Evolutionary conservation across 2,797 vertebrate species (phyloP).

Genomic region (Distichodus sexfasciatus): DNA sequence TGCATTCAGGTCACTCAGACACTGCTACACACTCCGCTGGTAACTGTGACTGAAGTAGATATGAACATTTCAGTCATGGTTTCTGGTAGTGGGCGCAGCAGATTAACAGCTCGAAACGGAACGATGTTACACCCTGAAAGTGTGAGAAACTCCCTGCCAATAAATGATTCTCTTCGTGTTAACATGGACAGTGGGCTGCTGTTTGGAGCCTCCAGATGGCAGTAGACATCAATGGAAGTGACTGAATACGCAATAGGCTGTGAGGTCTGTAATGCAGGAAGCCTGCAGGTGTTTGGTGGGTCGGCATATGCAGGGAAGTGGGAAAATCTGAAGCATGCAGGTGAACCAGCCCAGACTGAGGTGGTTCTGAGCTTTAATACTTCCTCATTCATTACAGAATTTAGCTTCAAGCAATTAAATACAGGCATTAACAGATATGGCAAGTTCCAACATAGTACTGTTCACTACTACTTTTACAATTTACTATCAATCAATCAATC

Average conservation of each 20-base stretch:
- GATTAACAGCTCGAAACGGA: conserved; percentile 35
- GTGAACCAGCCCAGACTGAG: conserved; percentile 64
- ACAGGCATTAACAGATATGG: not conserved
- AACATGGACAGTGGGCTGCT: not conserved
- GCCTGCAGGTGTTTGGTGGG: conserved; percentile 43
- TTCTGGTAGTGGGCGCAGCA: conserved; percentile 80
- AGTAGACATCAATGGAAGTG: not conserved
- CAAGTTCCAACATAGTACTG: not conserved
- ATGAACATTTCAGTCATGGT: conserved; percentile 81
- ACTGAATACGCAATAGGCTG: not conserved
- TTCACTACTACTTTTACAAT: no score
- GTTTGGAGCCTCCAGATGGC: conserved; percentile 13
- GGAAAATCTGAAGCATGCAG: conserved; percentile 70
- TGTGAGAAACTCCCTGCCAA: no score
- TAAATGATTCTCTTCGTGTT: not conserved
- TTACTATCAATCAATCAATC: no score
- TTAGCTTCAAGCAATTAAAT: not conserved
- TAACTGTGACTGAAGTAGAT: conserved; percentile 76
- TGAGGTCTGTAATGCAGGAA: not conserved
- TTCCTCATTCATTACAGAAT: conserved; percentile 33
- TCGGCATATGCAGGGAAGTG: conserved; percentile 61
- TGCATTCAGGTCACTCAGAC: not conserved
- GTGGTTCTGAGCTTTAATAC: conserved; percentile 9
- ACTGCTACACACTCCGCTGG: conserved; percentile 70
- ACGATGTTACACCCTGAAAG: not conserved